Conservation (phyloP, 2,797 vertebrate species). For the Heterohyrax brucei region DNA sequence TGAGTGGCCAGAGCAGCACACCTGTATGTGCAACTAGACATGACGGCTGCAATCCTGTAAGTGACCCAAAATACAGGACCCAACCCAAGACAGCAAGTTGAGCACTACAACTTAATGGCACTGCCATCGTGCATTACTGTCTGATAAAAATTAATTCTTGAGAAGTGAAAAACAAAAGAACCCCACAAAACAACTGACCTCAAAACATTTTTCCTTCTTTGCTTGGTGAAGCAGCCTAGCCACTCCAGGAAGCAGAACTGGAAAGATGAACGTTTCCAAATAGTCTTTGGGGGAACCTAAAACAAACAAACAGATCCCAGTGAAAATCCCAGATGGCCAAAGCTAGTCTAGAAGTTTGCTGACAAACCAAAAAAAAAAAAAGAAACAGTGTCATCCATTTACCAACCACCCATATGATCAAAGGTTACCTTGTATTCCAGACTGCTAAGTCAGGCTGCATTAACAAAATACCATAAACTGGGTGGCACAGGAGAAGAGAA, state of each 20-base stretch:
- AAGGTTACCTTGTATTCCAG: background rate
- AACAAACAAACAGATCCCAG: constrained; percentile 65
- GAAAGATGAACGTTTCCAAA: constrained; percentile 93
- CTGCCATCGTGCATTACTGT: background rate
- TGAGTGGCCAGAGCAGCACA: background rate
- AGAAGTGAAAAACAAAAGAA: constrained; percentile 67
- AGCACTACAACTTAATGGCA: constrained; percentile 73
- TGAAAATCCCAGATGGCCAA: constrained; percentile 41
- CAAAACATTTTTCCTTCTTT: constrained; percentile 92
- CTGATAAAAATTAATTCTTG: constrained; percentile 37
- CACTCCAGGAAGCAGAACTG: constrained; percentile 94
- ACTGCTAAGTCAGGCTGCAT: background rate
- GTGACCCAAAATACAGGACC: constrained; percentile 40
- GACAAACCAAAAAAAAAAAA: constrained; percentile 20
- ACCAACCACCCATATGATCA: background rate
- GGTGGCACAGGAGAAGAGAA: background rate
- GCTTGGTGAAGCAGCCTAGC: constrained; percentile 93
- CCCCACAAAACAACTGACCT: constrained; percentile 91
- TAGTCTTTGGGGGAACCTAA: constrained; percentile 92
- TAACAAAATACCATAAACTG: background rate
- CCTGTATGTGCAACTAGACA: background rate
- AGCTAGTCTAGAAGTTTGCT: constrained; percentile 48
- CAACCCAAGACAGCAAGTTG: background rate
- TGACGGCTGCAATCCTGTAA: background rate
- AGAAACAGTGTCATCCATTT: background rate